Base-by-base conservation (phyloP, 2,797 vertebrate genomes). In the Huso huso region DNA sequence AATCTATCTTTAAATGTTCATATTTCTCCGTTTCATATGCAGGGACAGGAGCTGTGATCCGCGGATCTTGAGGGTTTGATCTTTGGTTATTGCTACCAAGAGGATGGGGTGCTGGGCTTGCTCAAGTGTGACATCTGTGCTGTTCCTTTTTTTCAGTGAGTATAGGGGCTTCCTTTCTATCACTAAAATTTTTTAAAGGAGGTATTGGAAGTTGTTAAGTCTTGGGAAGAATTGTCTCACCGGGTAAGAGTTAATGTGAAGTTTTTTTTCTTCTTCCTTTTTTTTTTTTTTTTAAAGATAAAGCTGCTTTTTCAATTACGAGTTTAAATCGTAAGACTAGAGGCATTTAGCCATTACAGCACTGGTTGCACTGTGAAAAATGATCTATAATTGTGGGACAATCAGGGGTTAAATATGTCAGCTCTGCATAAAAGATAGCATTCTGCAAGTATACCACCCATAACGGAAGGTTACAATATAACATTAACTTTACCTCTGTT, bases 131-230 rank as follows among this genome's bases (percentile, higher is more conserved):
- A 69, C 67, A 60, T 63, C 62, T 69, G 52, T 50, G n/a, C 23
- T 69, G 13, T 12, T 64, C 10, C 37, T 64, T 55, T 49, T 62
- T 59, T 69, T 53, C 51, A 48, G 67, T 69, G 49, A 69, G 67
- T 64, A 55, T 58, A 49, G 48, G 55, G 6, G 55, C 64, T 64
- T 48, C 63, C 63, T 75, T 49, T 66, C 58, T 67, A 67, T 59
- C 64, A 70, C 67, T 76, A 62, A 71, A 69, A 37, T 4, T 70
- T 74, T 70, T 68, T 72, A 59, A 69, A 48, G 48, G 51, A 7
- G 67, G 61, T 63, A 60, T 66, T 67, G 61, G 68, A 70, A 68
- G 69, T 73, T 64, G 70, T 69, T 69, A 55, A n/a, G 64, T 64
- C 53, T 49, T 60, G 51, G 37, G 15, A 23, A 15, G 49, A 49